A percentile compares a stretch with the other conserved stretches of the same genome.
Conservation (phyloP, 1,140 invertebrate genomes). For the fruit fly (Drosophila melanogaster) region DNA sequence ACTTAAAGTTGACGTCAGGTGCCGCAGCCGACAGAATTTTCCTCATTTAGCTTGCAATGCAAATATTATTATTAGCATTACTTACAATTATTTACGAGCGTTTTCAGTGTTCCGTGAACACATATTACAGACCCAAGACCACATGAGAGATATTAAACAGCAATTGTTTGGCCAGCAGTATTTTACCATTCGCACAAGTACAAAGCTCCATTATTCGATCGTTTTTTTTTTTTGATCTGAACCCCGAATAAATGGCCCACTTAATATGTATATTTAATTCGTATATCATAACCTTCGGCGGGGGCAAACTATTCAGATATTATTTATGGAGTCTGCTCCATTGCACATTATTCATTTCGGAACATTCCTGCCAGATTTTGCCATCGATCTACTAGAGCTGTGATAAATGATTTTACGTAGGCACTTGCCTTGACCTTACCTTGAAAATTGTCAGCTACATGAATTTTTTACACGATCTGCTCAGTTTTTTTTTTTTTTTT, state of each 20-base stretch:
- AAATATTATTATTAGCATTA: conserved; percentile 65
- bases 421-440: conserved; percentile 73
- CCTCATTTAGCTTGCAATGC: conserved; percentile 7
- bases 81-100: conserved; percentile 62
- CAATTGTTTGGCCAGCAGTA: conserved; percentile 40
- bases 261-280: conserved; percentile 44
- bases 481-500: conserved; percentile 18
- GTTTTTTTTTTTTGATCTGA: conserved; percentile 4
- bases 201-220: background rate
- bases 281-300: conserved; percentile 23
- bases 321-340: conserved; percentile 41
- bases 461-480: conserved; percentile 45
- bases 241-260: conserved; percentile 46
- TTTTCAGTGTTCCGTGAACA: conserved; percentile 27
- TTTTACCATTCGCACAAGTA: conserved; percentile 32
- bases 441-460: conserved; percentile 65
- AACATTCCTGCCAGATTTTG: conserved; percentile 22
- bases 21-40: background rate
- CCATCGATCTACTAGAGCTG: conserved; percentile 8
- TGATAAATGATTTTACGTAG: conserved; percentile 70
- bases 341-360: conserved; percentile 31
- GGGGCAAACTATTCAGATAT: conserved; percentile 34
- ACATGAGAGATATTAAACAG: conserved; percentile 63
- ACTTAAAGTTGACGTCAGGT: conserved; percentile 32
- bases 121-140: conserved; percentile 19